phyloP scores from a whole-genome alignment of 2,113 vertebrate species.

The Ranitomeya variabilis region DNA sequence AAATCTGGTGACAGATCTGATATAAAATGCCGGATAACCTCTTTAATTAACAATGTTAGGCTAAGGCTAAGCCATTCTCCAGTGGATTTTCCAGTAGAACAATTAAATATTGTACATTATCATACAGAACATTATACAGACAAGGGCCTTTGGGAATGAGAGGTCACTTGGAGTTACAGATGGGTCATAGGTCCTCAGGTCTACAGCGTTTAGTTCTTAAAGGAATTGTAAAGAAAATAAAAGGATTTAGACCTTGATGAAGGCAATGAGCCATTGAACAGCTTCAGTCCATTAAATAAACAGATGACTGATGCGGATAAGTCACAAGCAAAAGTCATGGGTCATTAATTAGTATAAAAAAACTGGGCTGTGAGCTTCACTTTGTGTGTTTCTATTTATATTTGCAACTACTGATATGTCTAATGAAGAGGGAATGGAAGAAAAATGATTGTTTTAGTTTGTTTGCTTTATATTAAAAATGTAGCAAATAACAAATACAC shows the following conservation, averaged over 20 bases:
- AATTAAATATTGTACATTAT: background rate
- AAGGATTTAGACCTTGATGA: slow-evolving; percentile 37
- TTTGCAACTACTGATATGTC: background rate
- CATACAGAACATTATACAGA: background rate
- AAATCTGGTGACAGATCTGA: too few relatives aligned
- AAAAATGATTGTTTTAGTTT: background rate
- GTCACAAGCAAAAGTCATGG: slow-evolving; percentile 31
- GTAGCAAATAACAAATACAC: background rate
- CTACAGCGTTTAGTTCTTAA: slow-evolving; percentile 4
- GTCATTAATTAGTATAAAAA: slow-evolving; percentile 41
- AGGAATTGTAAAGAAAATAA: background rate
- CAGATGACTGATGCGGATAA: slow-evolving; percentile 39
- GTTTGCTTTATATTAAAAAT: background rate
- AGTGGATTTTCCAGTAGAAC: background rate
- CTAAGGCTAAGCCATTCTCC: background rate
- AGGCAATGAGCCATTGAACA: slow-evolving; percentile 52
- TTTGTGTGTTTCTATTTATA: background rate
- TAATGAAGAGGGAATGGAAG: background rate
- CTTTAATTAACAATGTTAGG: background rate
- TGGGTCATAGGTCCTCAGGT: slow-evolving; percentile 30
- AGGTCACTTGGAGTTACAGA: background rate
- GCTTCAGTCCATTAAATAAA: slow-evolving; percentile 53
- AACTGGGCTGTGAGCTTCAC: background rate
- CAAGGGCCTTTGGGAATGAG: background rate
- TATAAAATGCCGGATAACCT: too few relatives aligned